Conservation (phyloP, 2,113 vertebrate species). For the Polypterus senegalus region DNA sequence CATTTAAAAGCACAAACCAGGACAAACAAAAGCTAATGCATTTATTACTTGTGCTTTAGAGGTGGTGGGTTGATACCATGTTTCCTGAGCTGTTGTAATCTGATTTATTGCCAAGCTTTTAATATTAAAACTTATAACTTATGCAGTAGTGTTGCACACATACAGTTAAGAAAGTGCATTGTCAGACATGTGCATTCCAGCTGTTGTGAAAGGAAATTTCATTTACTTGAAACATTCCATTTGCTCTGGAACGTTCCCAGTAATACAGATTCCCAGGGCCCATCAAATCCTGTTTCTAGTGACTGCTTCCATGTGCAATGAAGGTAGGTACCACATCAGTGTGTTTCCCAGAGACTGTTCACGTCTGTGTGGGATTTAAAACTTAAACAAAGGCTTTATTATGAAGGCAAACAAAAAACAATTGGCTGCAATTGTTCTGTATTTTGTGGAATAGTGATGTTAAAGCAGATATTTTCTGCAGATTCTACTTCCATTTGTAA, state of each 20-base stretch:
- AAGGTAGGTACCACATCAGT: slow-evolving; percentile 2
- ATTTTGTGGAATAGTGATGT: not conserved
- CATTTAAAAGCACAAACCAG: no score
- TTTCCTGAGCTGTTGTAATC: not conserved
- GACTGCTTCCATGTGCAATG: no score
- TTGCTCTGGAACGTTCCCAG: slow-evolving; percentile 33
- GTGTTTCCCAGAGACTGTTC: slow-evolving; percentile 13
- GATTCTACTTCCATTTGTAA: not conserved
- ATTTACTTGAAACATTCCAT: slow-evolving; percentile 28
- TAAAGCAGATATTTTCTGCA: no score
- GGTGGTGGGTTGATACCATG: no score
- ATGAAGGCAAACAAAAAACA: slow-evolving; percentile 28
- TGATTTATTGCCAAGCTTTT: not conserved
- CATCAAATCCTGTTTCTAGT: no score
- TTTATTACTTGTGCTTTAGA: no score
- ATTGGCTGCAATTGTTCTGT: slow-evolving; percentile 9
- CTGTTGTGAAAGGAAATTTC: slow-evolving; percentile 16
- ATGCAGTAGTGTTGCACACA: not conserved
- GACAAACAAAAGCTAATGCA: no score
- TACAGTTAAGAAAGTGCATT: not conserved
- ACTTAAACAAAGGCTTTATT: slow-evolving; percentile 31
- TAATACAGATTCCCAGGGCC: slow-evolving; percentile 5
- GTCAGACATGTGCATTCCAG: slow-evolving; percentile 13
- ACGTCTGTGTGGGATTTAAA: slow-evolving; percentile 22
- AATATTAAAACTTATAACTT: slow-evolving; percentile 6